Base-by-base conservation (phyloP, 2,888 invertebrate genomes). In the Ochropacha duplaris region DNA sequence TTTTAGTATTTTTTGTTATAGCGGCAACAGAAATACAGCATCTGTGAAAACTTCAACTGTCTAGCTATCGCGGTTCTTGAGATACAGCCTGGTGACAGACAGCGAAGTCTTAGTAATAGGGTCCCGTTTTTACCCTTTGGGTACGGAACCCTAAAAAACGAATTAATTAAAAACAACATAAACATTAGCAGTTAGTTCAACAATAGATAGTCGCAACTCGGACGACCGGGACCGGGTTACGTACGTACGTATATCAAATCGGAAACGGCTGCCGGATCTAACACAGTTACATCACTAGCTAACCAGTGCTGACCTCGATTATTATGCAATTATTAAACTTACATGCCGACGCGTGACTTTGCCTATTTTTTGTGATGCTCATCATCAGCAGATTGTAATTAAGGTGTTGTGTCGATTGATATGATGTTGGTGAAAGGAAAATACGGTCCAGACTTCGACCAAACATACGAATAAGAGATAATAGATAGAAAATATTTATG, bases 241-340 rank as follows among this genome's bases (percentile, higher is more conserved):
- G n/a, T n/a, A n/a, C n/a, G n/a, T 76, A 72, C 73, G 72, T 80
- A 56, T 52, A 19, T 12, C 61, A 36, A 64, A 64, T 71, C 83
- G 85, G 82, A 83, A 83, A 74, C 65, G 61, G 65, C 64, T 74
- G 71, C 84, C 84, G 87, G 83, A 86, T 84, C 81, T 81, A 75
- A 61, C 69, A 69, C 71, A 73, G 72, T 83, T 84, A 76, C 75
- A 76, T 83, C 78, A 85, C 76, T 69, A 68, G 56, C 19, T 65
- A 71, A 72, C 72, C 74, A 74, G 68, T 67, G 65, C 61, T 73
- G 81, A 79, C 86, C 85, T 74, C 81, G 70, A 80, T 79, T 72
- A 77, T 78, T 76, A 75, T 64, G 68, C 63, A 74, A 76, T 77
- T 75, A 75, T 72, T 74, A 72, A 71, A 65, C 56, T 59, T 63